Evolutionary conservation across 2,797 vertebrate genomes (phyloP).

Genomic region (Cyprinodon diabolis): DNA sequence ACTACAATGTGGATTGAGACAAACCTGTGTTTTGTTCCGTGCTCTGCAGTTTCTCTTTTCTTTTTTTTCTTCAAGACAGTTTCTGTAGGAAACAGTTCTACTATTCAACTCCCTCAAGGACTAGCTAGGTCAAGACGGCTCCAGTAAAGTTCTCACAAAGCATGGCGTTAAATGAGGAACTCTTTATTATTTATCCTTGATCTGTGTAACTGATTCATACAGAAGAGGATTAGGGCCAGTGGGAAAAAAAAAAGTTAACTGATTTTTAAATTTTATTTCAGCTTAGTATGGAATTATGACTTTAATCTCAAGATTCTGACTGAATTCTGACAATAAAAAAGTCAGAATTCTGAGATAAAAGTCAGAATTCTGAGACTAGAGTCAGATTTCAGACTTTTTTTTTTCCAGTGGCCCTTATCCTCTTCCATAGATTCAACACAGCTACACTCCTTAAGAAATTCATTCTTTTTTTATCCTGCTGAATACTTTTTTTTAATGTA

Average conservation of each 20-base stretch:
- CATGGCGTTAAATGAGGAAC: neutral
- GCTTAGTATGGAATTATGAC: no score
- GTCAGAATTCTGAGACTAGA: no score
- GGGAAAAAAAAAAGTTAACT: no score
- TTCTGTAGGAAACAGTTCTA: neutral
- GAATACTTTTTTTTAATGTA: neutral
- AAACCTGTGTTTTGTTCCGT: neutral
- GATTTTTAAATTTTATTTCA: no score
- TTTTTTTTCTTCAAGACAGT: neutral
- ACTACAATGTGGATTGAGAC: no score
- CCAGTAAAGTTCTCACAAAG: neutral
- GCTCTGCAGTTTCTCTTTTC: neutral
- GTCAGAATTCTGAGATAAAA: no score
- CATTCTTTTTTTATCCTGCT: neutral
- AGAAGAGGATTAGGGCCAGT: no score
- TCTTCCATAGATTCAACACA: neutral
- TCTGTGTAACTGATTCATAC: neutral
- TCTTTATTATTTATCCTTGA: neutral
- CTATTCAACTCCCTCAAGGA: neutral
- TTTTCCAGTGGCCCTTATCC: no score
- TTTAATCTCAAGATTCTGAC: no score
- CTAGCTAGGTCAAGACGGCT: neutral
- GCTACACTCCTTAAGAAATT: neutral
- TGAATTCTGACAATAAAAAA: no score
- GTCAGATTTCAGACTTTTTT: no score